Evolutionary conservation across 2,113 vertebrate species (phyloP).

Genomic region (Cyphomyrus discorhynchus): DNA sequence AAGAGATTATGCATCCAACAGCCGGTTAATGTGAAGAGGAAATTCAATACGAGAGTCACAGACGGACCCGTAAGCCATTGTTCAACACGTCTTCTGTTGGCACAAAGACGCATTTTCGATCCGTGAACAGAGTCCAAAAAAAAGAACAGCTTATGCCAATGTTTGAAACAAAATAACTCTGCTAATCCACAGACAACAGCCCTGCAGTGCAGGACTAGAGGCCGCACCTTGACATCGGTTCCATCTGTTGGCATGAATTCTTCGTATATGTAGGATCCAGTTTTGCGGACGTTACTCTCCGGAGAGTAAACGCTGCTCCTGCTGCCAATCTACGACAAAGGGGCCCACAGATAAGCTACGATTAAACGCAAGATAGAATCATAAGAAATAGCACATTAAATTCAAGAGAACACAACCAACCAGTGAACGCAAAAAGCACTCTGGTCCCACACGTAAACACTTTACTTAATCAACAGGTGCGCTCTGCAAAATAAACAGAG

Average conservation of each 20-base stretch:
- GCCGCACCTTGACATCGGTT: slow-evolving; percentile 80
- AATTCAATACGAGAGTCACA: not conserved
- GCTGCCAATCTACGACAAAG: slow-evolving; percentile 78
- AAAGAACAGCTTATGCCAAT: not conserved
- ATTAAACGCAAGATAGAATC: not conserved
- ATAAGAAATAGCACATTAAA: not conserved
- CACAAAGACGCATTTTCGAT: not conserved
- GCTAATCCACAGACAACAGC: not conserved
- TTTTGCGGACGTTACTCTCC: slow-evolving; percentile 82
- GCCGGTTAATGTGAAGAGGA: not conserved
- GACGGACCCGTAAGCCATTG: not conserved
- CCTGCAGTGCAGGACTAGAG: not conserved
- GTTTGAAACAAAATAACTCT: too few relatives aligned
- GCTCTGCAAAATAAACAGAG: not conserved
- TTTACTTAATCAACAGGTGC: not conserved
- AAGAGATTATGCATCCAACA: not conserved
- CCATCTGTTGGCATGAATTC: slow-evolving; percentile 90
- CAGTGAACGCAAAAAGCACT: not conserved
- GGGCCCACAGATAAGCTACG: not conserved
- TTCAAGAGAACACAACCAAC: not conserved
- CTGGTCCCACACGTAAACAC: not conserved
- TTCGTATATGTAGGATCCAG: slow-evolving; percentile 84
- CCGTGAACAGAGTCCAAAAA: not conserved
- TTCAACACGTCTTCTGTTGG: not conserved
- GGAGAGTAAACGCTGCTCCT: slow-evolving; percentile 86